Evolutionary conservation across 1,140 invertebrate species (phyloP), one percentile per base, ranked within the genome.

Genomic region (Hyposmocoma kahamanoa): DNA sequence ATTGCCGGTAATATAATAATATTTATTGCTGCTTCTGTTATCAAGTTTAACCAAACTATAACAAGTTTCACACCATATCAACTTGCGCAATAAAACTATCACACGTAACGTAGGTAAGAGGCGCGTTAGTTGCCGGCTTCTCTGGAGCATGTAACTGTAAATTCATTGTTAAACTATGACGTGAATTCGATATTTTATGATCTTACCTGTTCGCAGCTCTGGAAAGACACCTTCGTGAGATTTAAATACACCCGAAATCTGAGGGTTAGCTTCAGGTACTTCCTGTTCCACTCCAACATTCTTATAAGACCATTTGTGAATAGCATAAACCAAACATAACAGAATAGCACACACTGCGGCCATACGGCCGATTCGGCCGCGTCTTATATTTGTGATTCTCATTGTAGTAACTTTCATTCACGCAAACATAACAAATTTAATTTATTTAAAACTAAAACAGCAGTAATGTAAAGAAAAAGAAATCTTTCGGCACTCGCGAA

Each of bases 381-480:
- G 61, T 70, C 81, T 75, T 17, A 84, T 48, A 45, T 84, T 84
- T 46, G 81, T 84, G 36, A 84, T 80, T 32, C 77, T 72, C 81
- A 84, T 84, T 68, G 67, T 73, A 41, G 19, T 26, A 30, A 3
- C 62, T 48, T 42, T 43, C 47, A 53, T 3, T 41, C n/a, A 30
- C 20, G 48, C 21, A 44, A 42, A 42, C 58, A 65, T 58, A 53
- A 61, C 50, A 65, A 65, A 39, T 26, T 43, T 13, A 48, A 39
- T 34, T 46, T 56, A n/a, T n/a, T n/a, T n/a, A n/a, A n/a, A n/a
- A n/a, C n/a, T n/a, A n/a, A n/a, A n/a, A n/a, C n/a, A n/a, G n/a
- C n/a, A n/a, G n/a, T n/a, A n/a, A n/a, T n/a, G n/a, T n/a, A n/a
- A n/a, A n/a, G n/a, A n/a, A n/a, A n/a, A n/a, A n/a, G n/a, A n/a